Percentiles rank a stretch among this genome's conserved stretches.
phyloP scores from a whole-genome alignment of 2,888 invertebrate species.

The Drosophila subquinaria region DNA sequence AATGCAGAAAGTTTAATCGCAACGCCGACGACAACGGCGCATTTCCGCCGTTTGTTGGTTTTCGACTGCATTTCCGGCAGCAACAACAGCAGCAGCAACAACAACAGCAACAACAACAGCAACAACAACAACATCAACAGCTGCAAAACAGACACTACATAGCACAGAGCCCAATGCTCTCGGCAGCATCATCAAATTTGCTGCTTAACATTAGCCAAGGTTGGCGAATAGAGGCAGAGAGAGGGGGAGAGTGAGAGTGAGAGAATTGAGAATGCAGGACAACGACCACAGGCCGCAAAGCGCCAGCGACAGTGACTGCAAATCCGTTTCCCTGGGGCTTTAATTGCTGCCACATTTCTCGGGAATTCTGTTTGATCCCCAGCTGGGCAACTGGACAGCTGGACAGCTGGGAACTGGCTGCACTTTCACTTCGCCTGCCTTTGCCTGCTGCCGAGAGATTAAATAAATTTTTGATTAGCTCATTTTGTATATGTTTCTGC shows the following conservation, averaged over 20 bases:
- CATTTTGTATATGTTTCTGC: slow-evolving; percentile 30
- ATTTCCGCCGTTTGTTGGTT: slow-evolving; percentile 74
- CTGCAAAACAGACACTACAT: slow-evolving; percentile 19
- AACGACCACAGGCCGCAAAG: slow-evolving; percentile 22
- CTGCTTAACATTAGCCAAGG: slow-evolving; percentile 51
- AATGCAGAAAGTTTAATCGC: slow-evolving; percentile 77
- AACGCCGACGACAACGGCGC: slow-evolving; percentile 55
- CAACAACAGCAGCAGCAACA: slow-evolving; percentile 21
- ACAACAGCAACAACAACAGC: background rate
- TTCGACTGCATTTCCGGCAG: slow-evolving; percentile 69
- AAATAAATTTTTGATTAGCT: slow-evolving; percentile 76
- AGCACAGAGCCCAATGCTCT: slow-evolving; percentile 5
- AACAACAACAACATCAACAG: slow-evolving; percentile 23
- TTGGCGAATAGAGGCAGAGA: slow-evolving; percentile 22
- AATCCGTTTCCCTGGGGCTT: slow-evolving; percentile 51
- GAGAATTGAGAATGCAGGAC: slow-evolving; percentile 25
- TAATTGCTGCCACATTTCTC: slow-evolving; percentile 43
- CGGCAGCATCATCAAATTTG: slow-evolving; percentile 73
- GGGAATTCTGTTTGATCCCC: slow-evolving; percentile 43
- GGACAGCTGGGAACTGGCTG: slow-evolving; percentile 40
- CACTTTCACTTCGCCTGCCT: slow-evolving; percentile 62
- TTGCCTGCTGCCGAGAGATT: slow-evolving; percentile 64
- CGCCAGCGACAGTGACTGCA: slow-evolving; percentile 24
- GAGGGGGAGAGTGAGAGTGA: background rate
- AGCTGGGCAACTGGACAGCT: slow-evolving; percentile 2